phyloP scores from a whole-genome alignment of 2,797 vertebrate species.

The Myioborus miniatus region DNA sequence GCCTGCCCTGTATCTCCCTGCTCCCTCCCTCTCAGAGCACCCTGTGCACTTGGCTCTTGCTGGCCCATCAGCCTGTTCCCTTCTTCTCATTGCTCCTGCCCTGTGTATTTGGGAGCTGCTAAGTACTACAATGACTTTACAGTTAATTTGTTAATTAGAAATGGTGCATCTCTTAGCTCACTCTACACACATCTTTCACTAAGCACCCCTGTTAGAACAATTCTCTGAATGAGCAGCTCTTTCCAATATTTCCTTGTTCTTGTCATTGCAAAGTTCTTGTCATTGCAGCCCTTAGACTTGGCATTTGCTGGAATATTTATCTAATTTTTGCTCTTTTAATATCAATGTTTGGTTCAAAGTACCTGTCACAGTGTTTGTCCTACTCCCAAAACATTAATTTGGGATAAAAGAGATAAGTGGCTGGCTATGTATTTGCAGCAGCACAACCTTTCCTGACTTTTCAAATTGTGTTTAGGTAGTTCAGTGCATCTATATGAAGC shows the following conservation, averaged over 20 bases:
- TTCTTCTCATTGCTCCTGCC: not conserved
- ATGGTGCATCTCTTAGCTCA: not conserved
- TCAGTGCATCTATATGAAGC: not conserved
- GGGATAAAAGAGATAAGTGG: not conserved
- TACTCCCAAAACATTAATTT: not conserved
- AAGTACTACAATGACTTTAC: not conserved
- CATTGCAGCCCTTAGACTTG: not conserved
- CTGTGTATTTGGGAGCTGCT: not conserved
- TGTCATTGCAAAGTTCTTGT: not conserved
- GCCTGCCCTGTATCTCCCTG: not conserved
- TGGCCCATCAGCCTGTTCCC: not conserved
- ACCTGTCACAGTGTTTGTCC: not conserved
- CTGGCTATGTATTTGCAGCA: not conserved
- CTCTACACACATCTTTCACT: not conserved
- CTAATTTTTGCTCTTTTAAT: not conserved
- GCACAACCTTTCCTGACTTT: not conserved
- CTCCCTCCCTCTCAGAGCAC: not conserved
- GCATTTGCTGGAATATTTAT: not conserved
- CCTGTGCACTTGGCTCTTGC: not conserved
- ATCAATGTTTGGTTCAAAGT: not conserved
- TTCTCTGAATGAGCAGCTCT: not conserved
- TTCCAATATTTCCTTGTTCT: not conserved
- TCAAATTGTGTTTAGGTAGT: not conserved
- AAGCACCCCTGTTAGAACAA: not conserved
- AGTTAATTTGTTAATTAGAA: not conserved